Percentiles rank a stretch among this genome's conserved stretches.
phyloP scores from a whole-genome alignment of 2,888 invertebrate species.

The Hypena proboscidalis region DNA sequence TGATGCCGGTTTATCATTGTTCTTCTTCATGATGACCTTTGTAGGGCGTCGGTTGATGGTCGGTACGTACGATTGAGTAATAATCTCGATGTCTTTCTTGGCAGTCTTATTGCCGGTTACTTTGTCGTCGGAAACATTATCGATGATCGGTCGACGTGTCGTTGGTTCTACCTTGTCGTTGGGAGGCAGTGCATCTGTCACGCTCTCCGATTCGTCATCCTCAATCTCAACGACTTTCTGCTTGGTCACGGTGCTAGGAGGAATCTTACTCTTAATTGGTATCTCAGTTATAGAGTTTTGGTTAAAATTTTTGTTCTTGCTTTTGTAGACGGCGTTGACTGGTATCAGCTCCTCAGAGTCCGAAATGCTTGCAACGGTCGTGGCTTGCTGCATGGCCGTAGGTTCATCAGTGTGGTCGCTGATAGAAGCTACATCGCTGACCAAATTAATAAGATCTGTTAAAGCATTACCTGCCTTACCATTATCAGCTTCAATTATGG shows the following conservation, averaged over 20 bases:
- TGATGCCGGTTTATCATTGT: constrained; percentile 49
- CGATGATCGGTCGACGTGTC: constrained; percentile 72
- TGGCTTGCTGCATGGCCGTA: constrained; percentile 33
- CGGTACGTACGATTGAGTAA: constrained; percentile 73
- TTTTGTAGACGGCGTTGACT: constrained; percentile 76
- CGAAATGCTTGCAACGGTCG: constrained; percentile 55
- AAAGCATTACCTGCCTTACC: constrained; percentile 63
- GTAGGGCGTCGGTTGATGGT: constrained; percentile 70
- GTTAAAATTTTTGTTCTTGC: constrained; percentile 77
- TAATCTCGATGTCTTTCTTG: constrained; percentile 75
- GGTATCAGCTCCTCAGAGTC: constrained; percentile 78
- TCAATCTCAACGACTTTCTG: constrained; percentile 72
- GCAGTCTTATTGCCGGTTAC: constrained; percentile 55
- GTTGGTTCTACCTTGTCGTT: constrained; percentile 75
- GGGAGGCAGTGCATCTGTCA: constrained; percentile 73
- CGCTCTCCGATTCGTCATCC: constrained; percentile 64
- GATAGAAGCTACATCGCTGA: constrained; percentile 78
- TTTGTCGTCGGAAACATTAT: constrained; percentile 71
- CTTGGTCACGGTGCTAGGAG: constrained; percentile 50
- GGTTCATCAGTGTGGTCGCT: constrained; percentile 67
- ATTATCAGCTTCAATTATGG: constrained; percentile 62
- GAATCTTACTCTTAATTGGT: constrained; percentile 66
- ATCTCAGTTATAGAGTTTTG: constrained; percentile 76
- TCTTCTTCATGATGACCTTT: constrained; percentile 71
- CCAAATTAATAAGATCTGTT: constrained; percentile 73